phyloP scores from a whole-genome alignment of 2,888 invertebrate species.

The Pteria penguin region DNA sequence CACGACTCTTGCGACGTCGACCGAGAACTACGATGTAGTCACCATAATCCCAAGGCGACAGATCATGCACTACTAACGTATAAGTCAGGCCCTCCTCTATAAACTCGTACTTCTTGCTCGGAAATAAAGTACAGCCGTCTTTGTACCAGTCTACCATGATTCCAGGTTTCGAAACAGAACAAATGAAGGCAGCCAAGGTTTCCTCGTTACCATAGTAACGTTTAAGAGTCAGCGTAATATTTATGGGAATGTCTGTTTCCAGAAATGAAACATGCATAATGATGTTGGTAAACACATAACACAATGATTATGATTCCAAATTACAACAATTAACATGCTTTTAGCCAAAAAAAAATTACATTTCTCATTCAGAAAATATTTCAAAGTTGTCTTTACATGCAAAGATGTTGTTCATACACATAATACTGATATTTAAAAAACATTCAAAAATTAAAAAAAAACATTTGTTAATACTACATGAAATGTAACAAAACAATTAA shows the following conservation, averaged over 20 bases:
- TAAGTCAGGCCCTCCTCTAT: slow-evolving; percentile 79
- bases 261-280: no score
- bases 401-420: no score
- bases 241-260: slow-evolving; percentile 73
- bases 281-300: no score
- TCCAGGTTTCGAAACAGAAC: slow-evolving; percentile 70
- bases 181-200: slow-evolving; percentile 67
- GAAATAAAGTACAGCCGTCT: slow-evolving; percentile 69
- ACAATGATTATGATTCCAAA: no score
- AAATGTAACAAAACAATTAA: no score
- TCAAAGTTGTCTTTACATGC: no score
- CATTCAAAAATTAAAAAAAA: no score
- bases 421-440: no score
- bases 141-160: slow-evolving; percentile 75
- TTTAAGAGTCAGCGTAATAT: slow-evolving; percentile 65
- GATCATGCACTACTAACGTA: slow-evolving; percentile 66
- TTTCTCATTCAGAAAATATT: no score
- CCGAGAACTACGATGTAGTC: slow-evolving; percentile 85
- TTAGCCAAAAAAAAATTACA: no score
- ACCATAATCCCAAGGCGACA: slow-evolving; percentile 65
- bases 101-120: slow-evolving; percentile 69
- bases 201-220: slow-evolving; percentile 58
- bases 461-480: no score
- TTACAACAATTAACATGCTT: no score
- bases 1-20: slow-evolving; percentile 57